Conservation (phyloP, 2,888 invertebrate species). For the Epinotia demarniana region DNA sequence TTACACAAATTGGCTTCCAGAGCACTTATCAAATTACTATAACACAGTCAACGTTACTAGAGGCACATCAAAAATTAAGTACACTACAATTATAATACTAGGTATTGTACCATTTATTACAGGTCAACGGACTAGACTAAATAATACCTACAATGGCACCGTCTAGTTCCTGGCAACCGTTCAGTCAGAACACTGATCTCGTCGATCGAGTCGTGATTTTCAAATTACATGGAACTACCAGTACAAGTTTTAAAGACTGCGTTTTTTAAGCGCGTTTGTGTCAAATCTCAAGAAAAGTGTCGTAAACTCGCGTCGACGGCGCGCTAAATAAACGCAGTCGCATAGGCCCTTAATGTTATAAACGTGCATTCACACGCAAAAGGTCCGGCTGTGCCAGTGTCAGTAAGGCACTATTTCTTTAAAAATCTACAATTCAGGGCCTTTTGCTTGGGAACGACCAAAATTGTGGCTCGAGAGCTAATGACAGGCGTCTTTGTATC, state of each 20-base stretch:
- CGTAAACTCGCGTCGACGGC: too few species aligned
- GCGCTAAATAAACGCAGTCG: too few species aligned
- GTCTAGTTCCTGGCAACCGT: conserved; percentile 5
- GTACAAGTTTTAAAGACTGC: too few species aligned
- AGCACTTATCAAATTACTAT: conserved; percentile 22
- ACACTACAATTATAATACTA: conserved; percentile 64
- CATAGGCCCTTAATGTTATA: too few species aligned
- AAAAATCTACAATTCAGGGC: too few species aligned
- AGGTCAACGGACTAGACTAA: conserved; percentile 37
- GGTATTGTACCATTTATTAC: conserved; percentile 51
- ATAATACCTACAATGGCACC: conserved; percentile 59
- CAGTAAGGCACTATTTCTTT: too few species aligned
- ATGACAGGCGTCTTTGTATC: not conserved
- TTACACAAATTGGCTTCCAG: conserved; percentile 24
- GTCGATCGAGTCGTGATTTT: not conserved
- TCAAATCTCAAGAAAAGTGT: too few species aligned
- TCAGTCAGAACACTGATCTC: not conserved
- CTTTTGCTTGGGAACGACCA: too few species aligned
- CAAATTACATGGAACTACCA: not conserved
- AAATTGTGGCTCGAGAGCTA: too few species aligned
- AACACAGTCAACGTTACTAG: conserved; percentile 43
- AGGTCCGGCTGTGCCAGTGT: too few species aligned
- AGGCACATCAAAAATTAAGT: conserved; percentile 62
- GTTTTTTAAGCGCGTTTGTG: too few species aligned
- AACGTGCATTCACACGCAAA: too few species aligned